Evolutionary conservation across 2,888 invertebrate species (phyloP).

Genomic region (Brenthis daphne): DNA sequence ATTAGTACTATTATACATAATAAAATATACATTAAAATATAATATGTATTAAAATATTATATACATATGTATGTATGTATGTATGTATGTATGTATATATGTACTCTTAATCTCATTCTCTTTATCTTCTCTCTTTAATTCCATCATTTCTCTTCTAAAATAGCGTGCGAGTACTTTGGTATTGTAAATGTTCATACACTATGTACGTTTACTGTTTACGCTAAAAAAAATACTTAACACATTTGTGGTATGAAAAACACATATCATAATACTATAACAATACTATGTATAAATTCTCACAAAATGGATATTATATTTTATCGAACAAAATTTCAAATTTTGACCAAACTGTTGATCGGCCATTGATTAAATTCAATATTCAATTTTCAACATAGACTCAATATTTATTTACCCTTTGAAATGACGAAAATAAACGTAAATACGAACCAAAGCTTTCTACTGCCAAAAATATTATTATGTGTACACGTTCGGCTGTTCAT

Average conservation of each 20-base stretch:
- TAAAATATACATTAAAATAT: too few relatives aligned
- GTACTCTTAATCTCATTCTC: too few relatives aligned
- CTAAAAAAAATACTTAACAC: not conserved
- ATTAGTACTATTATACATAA: too few relatives aligned
- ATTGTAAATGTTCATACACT: too few relatives aligned
- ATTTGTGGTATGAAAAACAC: not conserved
- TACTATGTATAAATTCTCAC: not conserved
- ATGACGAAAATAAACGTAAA: conserved; percentile 14
- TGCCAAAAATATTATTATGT: not conserved
- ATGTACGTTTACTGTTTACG: too few relatives aligned
- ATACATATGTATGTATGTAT: too few relatives aligned
- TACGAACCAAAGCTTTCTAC: conserved; percentile 4
- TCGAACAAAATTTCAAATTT: conserved; percentile 22
- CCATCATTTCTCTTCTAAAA: too few relatives aligned
- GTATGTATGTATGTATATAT: too few relatives aligned
- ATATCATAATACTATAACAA: not conserved
- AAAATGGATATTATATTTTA: conserved; percentile 6
- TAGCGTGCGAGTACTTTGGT: too few relatives aligned
- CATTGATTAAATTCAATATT: conserved; percentile 25
- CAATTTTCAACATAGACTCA: conserved; percentile 8
- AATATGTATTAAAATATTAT: too few relatives aligned
- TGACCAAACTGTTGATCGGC: conserved; percentile 29
- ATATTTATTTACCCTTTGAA: conserved; percentile 22
- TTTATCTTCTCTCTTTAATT: too few relatives aligned
- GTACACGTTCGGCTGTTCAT: not conserved